Base-by-base conservation (phyloP, 2,797 vertebrate genomes). In the Neoniphon sammara region DNA sequence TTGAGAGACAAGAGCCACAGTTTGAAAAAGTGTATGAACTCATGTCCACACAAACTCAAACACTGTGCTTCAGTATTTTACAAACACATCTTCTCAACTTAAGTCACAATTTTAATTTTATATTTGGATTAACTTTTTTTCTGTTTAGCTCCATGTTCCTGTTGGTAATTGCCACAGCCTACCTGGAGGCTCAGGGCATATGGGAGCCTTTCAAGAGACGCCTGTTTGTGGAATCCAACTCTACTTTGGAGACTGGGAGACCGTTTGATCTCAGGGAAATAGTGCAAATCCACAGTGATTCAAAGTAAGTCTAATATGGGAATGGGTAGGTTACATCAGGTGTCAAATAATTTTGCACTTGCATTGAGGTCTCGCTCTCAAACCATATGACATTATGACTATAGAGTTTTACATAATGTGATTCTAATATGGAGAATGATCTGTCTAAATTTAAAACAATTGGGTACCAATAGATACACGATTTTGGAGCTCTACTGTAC, bases 231-330 rank as follows among this genome's bases (percentile, higher is more conserved):
- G 98, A 99, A 86, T 96, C 96, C 70, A 97, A 94, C 92, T 94
- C 96, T 59, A 91, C 95, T 82, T 92, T 97, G 93, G 97, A 98
- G 91, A 95, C 96, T 18, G 97, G 97, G 84, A 96, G 95, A 85
- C 96, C 96, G 12, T 98, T 99, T 89, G 97, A 98, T 94, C 97
- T 99, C 96, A 97, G 97, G 95, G 97, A 97, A 91, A 98, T 99
- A 78, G 96, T 97, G 90, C 96, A 97, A 88, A 96, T 96, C 92
- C 96, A 97, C 88, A 96, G 95, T 87, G 96, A 97, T 8, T 92
- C 95, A 94, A 98, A 96, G 98, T 98, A 93, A 93, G 97, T 94
- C 42, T 53, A 66, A 21, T 1, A 20, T 3, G 3, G 9, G 18
- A 27, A 58, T 3, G 4, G 18, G 36, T 4, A 5, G 14, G 14